Conservation (phyloP, 1,140 invertebrate species). For the Meloidogyne chitwoodi region DNA sequence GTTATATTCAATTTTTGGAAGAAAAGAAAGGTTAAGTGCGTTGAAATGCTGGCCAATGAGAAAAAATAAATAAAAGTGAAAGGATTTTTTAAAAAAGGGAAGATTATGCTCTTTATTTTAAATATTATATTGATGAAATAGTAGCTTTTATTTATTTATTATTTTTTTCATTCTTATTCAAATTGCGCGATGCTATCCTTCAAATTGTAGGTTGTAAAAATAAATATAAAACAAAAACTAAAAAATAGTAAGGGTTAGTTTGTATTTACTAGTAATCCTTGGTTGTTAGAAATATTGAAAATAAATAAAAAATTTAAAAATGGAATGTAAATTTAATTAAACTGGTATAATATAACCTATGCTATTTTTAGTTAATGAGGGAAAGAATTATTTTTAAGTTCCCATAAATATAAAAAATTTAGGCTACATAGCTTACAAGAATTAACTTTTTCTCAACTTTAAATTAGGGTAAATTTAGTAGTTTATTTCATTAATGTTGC, state of each 20-base stretch:
- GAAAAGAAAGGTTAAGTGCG: background rate
- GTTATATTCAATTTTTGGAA: background rate
- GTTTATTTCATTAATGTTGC: background rate
- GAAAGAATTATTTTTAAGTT: too few species aligned
- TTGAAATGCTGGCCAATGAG: background rate
- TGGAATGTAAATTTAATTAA: too few species aligned
- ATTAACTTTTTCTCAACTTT: too few species aligned
- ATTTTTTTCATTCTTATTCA: background rate
- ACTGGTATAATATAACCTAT: too few species aligned
- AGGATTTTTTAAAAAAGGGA: background rate
- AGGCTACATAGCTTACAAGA: too few species aligned
- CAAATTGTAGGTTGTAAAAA: background rate
- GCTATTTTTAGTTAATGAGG: too few species aligned
- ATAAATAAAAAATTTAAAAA: too few species aligned
- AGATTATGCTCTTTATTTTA: background rate
- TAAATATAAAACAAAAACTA: background rate
- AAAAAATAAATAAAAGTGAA: background rate
- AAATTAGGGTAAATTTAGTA: too few species aligned
- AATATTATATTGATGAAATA: background rate
- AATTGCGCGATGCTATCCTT: background rate
- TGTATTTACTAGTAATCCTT: too few species aligned
- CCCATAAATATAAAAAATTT: too few species aligned
- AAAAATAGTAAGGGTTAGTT: background rate
- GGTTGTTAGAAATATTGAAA: too few species aligned
- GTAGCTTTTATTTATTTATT: background rate